A percentile compares a stretch with the other conserved stretches of the same genome.
These are phyloP conservation scores for Oryzias celebensis DNA, from an alignment of 2,113 vertebrate genomes.

Conservation along the genomic window DNA sequence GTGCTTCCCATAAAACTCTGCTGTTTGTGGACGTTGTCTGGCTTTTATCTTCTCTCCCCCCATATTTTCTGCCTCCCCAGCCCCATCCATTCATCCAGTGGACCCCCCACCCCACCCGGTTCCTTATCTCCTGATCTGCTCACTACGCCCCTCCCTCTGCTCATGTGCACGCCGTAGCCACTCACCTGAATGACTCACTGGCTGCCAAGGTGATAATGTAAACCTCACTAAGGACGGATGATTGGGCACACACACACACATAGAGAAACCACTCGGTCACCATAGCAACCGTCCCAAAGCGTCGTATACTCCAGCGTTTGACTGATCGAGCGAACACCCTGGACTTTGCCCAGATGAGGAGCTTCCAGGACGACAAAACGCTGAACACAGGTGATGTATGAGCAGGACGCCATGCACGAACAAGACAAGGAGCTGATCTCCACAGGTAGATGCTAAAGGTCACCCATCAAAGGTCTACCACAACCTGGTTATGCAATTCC, in stretches of 20 bases:
- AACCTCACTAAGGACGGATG: slow-evolving; percentile 55
- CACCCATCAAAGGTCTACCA: background rate
- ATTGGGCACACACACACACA: slow-evolving; percentile 42
- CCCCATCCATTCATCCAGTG: slow-evolving; percentile 15
- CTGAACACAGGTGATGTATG: slow-evolving; percentile 47
- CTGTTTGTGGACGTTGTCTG: slow-evolving; percentile 56
- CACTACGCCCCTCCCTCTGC: background rate
- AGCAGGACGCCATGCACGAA: slow-evolving; percentile 5
- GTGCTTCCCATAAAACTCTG: slow-evolving; percentile 33
- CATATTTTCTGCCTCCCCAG: slow-evolving; percentile 4
- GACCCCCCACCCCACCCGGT: background rate
- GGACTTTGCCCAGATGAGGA: slow-evolving; percentile 50
- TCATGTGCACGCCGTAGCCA: slow-evolving; percentile 31
- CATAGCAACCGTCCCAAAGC: slow-evolving; percentile 62
- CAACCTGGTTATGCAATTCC: too few relatives aligned
- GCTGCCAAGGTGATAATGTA: slow-evolving; percentile 59
- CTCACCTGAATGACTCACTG: slow-evolving; percentile 53
- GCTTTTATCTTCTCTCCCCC: slow-evolving; percentile 51
- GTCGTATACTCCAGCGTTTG: slow-evolving; percentile 33
- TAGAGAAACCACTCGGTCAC: slow-evolving; percentile 50
- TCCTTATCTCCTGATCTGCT: background rate
- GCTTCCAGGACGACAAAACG: slow-evolving; percentile 6
- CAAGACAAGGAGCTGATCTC: background rate
- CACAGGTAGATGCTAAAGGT: slow-evolving; percentile 1
- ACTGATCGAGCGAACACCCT: slow-evolving; percentile 25